Conservation (phyloP, 2,888 invertebrate genomes). For the Schizotus pectinicornis region DNA sequence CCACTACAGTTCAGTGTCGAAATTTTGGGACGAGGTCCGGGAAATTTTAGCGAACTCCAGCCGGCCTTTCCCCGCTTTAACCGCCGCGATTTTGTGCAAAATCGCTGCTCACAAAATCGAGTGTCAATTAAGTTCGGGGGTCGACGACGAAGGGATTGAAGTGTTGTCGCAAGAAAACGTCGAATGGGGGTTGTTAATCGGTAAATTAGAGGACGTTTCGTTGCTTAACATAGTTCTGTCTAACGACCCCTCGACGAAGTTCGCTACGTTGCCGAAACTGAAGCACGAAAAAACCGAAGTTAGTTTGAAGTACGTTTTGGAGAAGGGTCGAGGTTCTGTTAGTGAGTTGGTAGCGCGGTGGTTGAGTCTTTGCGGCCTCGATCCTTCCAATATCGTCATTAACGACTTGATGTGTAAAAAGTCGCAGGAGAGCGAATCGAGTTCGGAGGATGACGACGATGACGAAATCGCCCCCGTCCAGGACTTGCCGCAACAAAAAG, state of each 20-base stretch:
- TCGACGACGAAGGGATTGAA: conserved; percentile 57
- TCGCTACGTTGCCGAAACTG: conserved; percentile 62
- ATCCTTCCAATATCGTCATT: conserved; percentile 67
- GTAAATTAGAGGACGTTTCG: conserved; percentile 88
- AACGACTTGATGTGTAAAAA: conserved; percentile 57
- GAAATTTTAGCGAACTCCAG: conserved; percentile 74
- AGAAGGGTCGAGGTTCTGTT: conserved; percentile 78
- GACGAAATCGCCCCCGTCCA: conserved; percentile 17
- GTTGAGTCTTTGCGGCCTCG: conserved; percentile 76
- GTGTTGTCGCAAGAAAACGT: conserved; percentile 82
- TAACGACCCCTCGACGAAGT: conserved; percentile 56
- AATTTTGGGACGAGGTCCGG: conserved; percentile 84
- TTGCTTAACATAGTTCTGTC: conserved; percentile 75
- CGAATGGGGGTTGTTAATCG: conserved; percentile 85
- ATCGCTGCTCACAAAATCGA: conserved; percentile 69
- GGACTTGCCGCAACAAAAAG: conserved; percentile 21
- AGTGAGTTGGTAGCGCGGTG: conserved; percentile 89
- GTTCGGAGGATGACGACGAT: conserved; percentile 40
- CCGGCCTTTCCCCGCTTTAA: conserved; percentile 78
- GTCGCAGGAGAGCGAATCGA: conserved; percentile 33
- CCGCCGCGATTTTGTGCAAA: conserved; percentile 84
- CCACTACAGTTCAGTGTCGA: conserved; percentile 73
- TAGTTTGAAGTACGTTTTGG: conserved; percentile 70
- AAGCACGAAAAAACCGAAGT: conserved; percentile 65
- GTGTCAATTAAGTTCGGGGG: conserved; percentile 49